These are phyloP conservation scores for Prochilodus magdalenae DNA, from an alignment of 2,113 vertebrate species.

Conservation along the genomic window DNA sequence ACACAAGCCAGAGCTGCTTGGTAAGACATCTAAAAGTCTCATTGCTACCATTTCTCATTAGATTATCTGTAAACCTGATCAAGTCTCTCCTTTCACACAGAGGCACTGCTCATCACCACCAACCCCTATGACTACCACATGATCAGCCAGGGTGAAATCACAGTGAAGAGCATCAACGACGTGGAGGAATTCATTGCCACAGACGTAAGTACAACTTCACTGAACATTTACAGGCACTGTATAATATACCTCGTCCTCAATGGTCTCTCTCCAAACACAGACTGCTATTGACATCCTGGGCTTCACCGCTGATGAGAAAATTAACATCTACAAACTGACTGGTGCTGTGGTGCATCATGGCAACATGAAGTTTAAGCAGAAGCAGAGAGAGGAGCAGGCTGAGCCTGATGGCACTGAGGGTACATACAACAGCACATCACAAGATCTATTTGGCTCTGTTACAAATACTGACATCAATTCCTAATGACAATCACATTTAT, in stretches of 20 bases:
- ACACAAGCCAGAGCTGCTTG: slow-evolving; percentile 74
- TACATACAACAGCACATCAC: slow-evolving; percentile 41
- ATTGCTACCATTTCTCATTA: slow-evolving; percentile 62
- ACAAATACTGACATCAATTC: no score
- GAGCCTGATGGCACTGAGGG: slow-evolving; percentile 91
- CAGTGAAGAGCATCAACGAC: slow-evolving; percentile 87
- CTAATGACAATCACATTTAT: background rate
- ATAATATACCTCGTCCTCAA: background rate
- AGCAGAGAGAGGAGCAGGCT: slow-evolving; percentile 88
- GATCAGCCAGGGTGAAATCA: slow-evolving; percentile 89
- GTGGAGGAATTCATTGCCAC: slow-evolving; percentile 86
- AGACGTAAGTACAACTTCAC: slow-evolving; percentile 73
- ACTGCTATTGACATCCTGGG: slow-evolving; percentile 78
- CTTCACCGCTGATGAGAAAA: slow-evolving; percentile 85
- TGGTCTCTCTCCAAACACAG: slow-evolving; percentile 49
- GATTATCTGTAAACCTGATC: no score
- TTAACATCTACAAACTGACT: slow-evolving; percentile 83
- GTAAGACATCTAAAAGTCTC: no score
- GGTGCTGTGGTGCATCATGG: slow-evolving; percentile 91
- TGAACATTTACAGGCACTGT: background rate
- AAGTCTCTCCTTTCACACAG: slow-evolving; percentile 49
- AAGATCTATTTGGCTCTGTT: background rate
- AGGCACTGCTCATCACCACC: slow-evolving; percentile 85
- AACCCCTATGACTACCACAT: slow-evolving; percentile 87
- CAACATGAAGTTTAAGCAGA: slow-evolving; percentile 92